phyloP scores from a whole-genome alignment of 2,888 invertebrate genomes.

The Drosophila suboccidentalis region DNA sequence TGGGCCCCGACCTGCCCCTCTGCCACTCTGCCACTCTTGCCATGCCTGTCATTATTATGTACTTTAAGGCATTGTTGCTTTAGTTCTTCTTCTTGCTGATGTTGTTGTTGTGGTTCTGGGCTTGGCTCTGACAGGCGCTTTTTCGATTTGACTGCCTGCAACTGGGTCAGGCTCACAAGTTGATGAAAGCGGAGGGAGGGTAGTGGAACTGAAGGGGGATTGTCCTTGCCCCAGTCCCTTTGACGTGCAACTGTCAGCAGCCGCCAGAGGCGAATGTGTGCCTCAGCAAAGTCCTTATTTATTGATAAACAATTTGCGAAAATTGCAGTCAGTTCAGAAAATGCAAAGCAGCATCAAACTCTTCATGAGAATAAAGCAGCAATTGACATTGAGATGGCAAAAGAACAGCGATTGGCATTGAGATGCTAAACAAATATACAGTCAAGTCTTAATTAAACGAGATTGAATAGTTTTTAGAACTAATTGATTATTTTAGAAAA shows the following conservation, averaged over 20 bases:
- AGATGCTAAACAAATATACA: no score
- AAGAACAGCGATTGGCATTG: no score
- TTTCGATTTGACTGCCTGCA: constrained; percentile 55
- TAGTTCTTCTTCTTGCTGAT: constrained; percentile 30
- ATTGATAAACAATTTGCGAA: constrained; percentile 57
- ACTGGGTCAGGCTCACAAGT: constrained; percentile 58
- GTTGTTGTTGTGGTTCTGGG: constrained; percentile 23
- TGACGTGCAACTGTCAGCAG: constrained; percentile 69
- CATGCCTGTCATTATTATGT: constrained; percentile 65
- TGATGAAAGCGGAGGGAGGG: neutral
- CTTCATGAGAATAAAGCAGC: neutral
- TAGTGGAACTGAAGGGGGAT: neutral
- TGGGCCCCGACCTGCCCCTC: neutral
- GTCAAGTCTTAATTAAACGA: no score
- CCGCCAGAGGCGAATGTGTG: constrained; percentile 26
- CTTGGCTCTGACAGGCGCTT: constrained; percentile 60
- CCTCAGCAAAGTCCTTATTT: constrained; percentile 49
- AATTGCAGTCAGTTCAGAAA: constrained; percentile 10
- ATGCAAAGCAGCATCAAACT: constrained; percentile 2
- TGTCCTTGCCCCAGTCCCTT: constrained; percentile 54
- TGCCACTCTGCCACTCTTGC: constrained; percentile 13
- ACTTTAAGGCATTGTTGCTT: constrained; percentile 70
- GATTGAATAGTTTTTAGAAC: no score
- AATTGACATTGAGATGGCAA: neutral
- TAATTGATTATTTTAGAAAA: no score